A percentile compares a stretch with the other conserved stretches of the same genome.
Conservation (phyloP, 1,140 invertebrate species). For the Caenorhabditis inopinata region DNA sequence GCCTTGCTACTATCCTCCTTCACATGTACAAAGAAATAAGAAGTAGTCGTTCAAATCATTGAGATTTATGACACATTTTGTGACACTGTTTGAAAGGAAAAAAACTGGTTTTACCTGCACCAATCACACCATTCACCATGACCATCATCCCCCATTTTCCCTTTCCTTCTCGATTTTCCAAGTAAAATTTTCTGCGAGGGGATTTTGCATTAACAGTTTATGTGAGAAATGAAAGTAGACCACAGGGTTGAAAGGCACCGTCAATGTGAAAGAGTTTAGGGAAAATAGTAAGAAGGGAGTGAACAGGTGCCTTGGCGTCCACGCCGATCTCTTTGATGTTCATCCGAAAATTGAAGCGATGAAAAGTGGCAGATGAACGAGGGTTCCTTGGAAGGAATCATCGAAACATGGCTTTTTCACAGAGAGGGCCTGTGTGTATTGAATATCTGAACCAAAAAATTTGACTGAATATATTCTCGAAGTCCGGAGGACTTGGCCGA, state of each 20-base stretch:
- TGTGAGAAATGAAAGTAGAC: not conserved
- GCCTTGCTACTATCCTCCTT: not conserved
- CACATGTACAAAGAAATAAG: not conserved
- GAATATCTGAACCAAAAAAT: too few species aligned
- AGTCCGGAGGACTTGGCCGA: too few species aligned
- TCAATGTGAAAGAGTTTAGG: not conserved
- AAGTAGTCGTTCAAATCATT: constrained; percentile 32
- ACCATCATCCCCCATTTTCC: not conserved
- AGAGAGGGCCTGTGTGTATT: too few species aligned
- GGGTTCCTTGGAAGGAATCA: not conserved
- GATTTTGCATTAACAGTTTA: not conserved
- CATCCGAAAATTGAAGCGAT: not conserved
- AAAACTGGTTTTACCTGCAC: not conserved
- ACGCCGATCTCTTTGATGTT: not conserved
- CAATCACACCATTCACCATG: constrained; percentile 22
- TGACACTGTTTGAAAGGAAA: constrained; percentile 19
- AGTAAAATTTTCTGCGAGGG: not conserved
- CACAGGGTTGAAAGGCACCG: not conserved
- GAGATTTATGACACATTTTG: constrained; percentile 34
- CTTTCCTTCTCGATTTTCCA: not conserved
- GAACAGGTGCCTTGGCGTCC: not conserved
- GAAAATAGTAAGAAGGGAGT: not conserved
- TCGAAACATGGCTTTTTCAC: too few species aligned
- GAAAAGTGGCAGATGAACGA: not conserved
- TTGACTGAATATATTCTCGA: too few species aligned